Evolutionary conservation across 2,797 vertebrate species (phyloP), one percentile per base, ranked within the genome.

Genomic region (Lacerta bilineata): DNA sequence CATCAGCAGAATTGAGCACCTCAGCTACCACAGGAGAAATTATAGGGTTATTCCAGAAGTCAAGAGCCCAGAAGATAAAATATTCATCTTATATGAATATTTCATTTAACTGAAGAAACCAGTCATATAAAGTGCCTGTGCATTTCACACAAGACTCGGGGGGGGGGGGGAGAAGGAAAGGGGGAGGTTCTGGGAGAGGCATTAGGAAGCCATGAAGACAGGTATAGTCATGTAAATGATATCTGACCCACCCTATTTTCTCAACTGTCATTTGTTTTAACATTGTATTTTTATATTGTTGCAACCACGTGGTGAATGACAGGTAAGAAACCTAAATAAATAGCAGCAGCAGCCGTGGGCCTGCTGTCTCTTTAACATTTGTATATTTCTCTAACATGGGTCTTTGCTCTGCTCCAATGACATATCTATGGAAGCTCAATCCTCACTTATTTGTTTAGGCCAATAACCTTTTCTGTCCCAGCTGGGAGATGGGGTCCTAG

Each of bases 81-180:
- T 77, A 78, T 83, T 88, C 18, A 88, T 83, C 50, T 68, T 46
- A 69, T 39, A 83, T 69, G 25, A 83, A 83, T 88, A 83, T 87
- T 83, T 87, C 86, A 83, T 66, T 76, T 1, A 64, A 10, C 7
- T 76, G n/a, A 66, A 50, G 71, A 86, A 25, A 68, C 64, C 17
- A 8, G 71, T 83, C 25, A 39, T 68, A 50, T 29, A 46, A 83
- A 76, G 15, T 33, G 5, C 64, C 80, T 13, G 18, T 55, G 64
- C n/a, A 43, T n/a, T 33, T 77, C 9, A 83, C 33, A 15, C 3
- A 75, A 83, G 43, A 88, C 68, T 8, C 6, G n/a, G 72, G 23
- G 25, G 50, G 46, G 41, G 27, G 78, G 50, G 46, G 64, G 78
- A 3, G 33, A 20, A 78, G 0, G 1, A 15, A 9, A 68, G 61